These are phyloP conservation scores for Ptilorrhoa leucosticta DNA, from an alignment of 2,113 vertebrate species.

Conservation along the genomic window DNA sequence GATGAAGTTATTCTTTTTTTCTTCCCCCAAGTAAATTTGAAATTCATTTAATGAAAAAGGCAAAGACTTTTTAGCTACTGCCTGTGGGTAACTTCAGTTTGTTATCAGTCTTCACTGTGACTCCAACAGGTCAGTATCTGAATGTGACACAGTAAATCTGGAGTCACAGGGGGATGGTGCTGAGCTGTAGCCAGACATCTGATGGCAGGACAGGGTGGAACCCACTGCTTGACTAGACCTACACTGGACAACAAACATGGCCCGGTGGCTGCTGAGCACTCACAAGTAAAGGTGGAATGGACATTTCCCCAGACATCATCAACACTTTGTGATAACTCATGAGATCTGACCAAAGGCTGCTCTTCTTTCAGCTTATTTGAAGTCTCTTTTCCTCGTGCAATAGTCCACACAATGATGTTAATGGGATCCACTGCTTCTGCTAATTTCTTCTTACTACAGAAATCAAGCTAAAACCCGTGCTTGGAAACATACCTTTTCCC, in stretches of 20 bases:
- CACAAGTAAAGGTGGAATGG: not conserved
- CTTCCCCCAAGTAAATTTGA: not conserved
- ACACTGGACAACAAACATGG: not conserved
- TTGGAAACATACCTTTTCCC: not conserved
- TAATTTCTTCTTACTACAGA: not conserved
- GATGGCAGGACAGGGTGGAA: not conserved
- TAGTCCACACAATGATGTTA: not conserved
- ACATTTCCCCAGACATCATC: not conserved
- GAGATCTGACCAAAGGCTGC: not conserved
- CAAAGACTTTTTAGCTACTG: not conserved
- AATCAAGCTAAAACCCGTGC: not conserved
- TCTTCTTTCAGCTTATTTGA: not conserved
- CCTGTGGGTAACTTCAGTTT: not conserved
- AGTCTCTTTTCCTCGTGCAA: not conserved
- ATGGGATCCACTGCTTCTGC: not conserved
- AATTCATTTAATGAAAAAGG: not conserved
- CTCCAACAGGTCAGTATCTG: not conserved
- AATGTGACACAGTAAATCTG: not conserved
- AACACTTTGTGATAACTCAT: not conserved
- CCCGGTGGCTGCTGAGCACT: not conserved
- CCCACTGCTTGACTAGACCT: not conserved
- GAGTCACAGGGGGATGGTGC: rapidly evolving
- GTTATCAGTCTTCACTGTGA: not conserved
- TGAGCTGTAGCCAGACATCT: not conserved
- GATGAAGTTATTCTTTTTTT: not conserved